A percentile compares a stretch with the other conserved stretches of the same genome.
These are phyloP conservation scores for Dendronephthya gigantea DNA, from an alignment of 64 coral and sea anemone genomes.

Conservation along the genomic window DNA sequence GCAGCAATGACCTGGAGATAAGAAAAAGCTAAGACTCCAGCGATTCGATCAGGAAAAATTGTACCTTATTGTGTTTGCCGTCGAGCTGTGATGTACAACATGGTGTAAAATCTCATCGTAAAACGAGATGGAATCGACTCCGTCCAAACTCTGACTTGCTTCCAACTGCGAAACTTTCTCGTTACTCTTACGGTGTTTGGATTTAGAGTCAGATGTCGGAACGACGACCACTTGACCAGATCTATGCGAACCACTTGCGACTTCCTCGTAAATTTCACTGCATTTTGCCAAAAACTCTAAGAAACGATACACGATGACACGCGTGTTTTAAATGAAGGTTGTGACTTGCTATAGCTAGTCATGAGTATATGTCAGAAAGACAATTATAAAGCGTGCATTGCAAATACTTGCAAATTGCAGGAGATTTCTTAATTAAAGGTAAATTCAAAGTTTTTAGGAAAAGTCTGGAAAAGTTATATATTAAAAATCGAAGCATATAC, in stretches of 20 bases:
- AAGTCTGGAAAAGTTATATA: no score
- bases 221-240: constrained; percentile 2
- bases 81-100: background rate
- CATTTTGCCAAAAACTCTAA: constrained; percentile 2
- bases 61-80: background rate
- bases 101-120: background rate
- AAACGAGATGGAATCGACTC: background rate
- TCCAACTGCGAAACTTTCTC: background rate
- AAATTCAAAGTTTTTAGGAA: no score
- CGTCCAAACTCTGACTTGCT: background rate
- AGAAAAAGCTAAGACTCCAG: background rate
- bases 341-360: no score
- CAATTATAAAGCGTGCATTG: no score
- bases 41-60: background rate
- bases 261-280: background rate
- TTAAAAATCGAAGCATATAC: no score
- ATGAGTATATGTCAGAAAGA: no score
- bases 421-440: no score
- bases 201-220: background rate
- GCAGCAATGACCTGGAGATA: no score
- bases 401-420: no score
- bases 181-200: background rate
- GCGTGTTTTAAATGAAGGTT: no score
- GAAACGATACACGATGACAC: background rate
- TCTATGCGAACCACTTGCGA: background rate